Percentiles rank a stretch among this genome's conserved stretches.
Evolutionary conservation across 2,113 vertebrate species (phyloP).

Genomic region (Rattus norvegicus): DNA sequence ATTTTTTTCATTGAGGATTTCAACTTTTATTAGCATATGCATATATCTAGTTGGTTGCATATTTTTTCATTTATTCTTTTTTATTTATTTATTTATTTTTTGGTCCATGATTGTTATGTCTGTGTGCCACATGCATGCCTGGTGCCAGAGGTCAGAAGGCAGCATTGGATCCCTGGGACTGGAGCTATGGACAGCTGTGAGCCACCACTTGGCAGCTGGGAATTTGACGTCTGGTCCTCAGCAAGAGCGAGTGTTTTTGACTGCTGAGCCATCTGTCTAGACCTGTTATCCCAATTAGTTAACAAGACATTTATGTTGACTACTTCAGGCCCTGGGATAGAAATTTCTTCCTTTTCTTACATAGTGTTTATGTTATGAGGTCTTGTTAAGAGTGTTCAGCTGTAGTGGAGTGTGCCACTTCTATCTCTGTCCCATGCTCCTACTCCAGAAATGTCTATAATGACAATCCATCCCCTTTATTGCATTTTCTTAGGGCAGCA

Average conservation of each 20-base stretch:
- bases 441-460: background rate
- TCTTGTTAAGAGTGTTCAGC: background rate
- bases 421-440: background rate
- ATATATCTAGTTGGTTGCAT: background rate
- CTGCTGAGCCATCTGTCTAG: background rate
- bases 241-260: background rate
- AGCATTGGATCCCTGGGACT: background rate
- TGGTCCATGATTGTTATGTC: background rate
- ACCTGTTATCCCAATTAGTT: background rate
- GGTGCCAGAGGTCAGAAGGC: background rate
- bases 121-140: background rate
- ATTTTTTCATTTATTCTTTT: background rate
- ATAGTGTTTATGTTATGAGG: background rate
- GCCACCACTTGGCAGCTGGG: background rate
- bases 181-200: background rate
- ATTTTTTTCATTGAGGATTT: conserved; percentile 17
- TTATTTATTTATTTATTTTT: background rate
- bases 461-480: background rate
- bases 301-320: background rate
- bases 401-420: background rate
- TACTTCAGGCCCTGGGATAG: background rate
- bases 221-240: background rate
- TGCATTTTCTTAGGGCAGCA: conserved; percentile 4
- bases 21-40: conserved; percentile 19
- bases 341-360: background rate